Base-by-base conservation (phyloP, 1,140 invertebrate species). In the Bombus waltoni region DNA sequence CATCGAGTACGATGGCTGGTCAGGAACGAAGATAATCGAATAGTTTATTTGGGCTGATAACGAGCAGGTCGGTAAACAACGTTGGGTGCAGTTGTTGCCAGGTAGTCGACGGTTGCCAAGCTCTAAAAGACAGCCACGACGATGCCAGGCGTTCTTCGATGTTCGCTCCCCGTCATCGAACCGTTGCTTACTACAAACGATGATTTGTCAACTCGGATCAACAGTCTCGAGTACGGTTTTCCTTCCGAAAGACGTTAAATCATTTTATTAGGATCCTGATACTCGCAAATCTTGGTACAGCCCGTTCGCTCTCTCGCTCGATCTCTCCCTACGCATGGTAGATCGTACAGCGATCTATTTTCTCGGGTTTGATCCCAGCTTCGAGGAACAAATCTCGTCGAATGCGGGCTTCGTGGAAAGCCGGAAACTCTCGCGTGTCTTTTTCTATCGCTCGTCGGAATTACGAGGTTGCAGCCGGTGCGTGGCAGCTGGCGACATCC, bases 391-490 rank as follows among this genome's bases (percentile, higher is more conserved):
- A 83, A 86, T 62, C 65, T 13, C 75, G 35, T 32, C 40, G 22
- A 77, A 77, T 71, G 57, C 40, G 62, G 53, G 66, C 40, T 89
- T 88, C 88, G 77, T 68, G 83, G 87, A 89, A 89, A 86, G 42
- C 59, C 42, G 44, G 75, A 68, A 35, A 40, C 32, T 77, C 76
- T 59, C 40, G 32, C 18, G 8, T 66, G 15, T 40, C 70, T 62
- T 80, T 87, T 82, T 82, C 68, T 68, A 86, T 73, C 70, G 75
- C 82, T 83, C 42, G 65, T 32, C 38, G 81, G 47, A 81, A 81
- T 87, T 80, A 79, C 78, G 73, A 77, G 66, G 76, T 66, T 75
- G 62, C 76, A 76, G n/a, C 59, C 81, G 86, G 44, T 74, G 47
- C 77, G 15, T 15, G 66, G 62, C 78, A 89, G 84, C 42, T 59